Percentiles rank a stretch among this genome's conserved stretches.
These are phyloP conservation scores for Pseudotriccus pelzelni DNA, from an alignment of 2,797 vertebrate genomes.

Conservation along the genomic window DNA sequence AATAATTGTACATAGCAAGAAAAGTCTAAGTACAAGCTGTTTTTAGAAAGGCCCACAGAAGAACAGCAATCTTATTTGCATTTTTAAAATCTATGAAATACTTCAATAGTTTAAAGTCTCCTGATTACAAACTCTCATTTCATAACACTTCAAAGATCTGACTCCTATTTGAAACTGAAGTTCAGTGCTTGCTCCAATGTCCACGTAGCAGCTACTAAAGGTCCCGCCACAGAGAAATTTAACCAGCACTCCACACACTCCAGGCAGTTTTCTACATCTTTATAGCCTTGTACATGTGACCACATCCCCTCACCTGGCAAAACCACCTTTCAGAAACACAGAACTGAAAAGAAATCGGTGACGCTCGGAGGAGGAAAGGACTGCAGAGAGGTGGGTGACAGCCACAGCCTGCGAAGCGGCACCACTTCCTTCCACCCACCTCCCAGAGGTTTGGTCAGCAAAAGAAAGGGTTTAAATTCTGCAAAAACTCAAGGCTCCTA, in stretches of 20 bases:
- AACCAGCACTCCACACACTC: not conserved
- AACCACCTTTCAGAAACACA: accelerated
- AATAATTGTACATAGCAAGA: not conserved
- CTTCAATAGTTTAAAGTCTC: not conserved
- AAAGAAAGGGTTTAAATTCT: not conserved
- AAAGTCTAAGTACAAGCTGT: not conserved
- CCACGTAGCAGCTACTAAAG: not conserved
- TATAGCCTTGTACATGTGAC: accelerated
- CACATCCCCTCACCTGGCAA: not conserved
- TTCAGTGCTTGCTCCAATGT: not conserved
- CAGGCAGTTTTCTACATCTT: not conserved
- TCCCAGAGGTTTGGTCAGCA: accelerated
- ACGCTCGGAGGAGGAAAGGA: not conserved
- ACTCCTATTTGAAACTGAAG: not conserved
- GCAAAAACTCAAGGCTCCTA: not conserved
- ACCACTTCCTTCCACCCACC: not conserved
- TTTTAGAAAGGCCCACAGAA: not conserved
- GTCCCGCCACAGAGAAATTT: not conserved
- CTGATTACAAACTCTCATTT: not conserved
- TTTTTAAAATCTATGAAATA: not conserved
- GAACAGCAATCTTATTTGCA: not conserved
- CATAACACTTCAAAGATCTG: not conserved
- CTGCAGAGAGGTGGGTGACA: not conserved
- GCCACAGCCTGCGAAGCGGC: not conserved
- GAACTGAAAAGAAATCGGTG: accelerated